Percentiles rank a stretch among this genome's conserved stretches.
These are phyloP conservation scores for Premnoplex brunnescens DNA, from an alignment of 2,797 vertebrate species.

Conservation along the genomic window DNA sequence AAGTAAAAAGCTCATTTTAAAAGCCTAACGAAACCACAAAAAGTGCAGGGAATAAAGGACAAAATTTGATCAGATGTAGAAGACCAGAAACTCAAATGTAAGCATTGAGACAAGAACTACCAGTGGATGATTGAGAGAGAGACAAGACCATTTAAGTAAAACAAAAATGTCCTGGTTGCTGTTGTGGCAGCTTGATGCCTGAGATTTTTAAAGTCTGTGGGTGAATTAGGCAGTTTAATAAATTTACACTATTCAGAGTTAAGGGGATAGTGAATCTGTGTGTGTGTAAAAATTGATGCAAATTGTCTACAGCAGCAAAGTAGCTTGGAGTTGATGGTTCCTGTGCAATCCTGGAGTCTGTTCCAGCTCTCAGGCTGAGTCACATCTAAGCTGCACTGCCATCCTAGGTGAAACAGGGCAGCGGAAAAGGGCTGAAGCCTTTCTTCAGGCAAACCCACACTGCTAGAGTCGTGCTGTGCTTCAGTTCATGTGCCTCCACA, in stretches of 20 bases:
- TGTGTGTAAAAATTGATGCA: neutral
- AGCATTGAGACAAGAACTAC: neutral
- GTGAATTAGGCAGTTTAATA: neutral
- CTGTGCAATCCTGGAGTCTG: neutral
- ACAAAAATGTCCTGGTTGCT: neutral
- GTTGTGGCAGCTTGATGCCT: neutral
- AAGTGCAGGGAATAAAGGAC: neutral
- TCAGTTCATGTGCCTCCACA: neutral
- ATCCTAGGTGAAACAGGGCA: neutral
- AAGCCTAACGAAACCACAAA: neutral
- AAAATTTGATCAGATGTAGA: neutral
- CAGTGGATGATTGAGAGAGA: neutral
- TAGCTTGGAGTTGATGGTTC: neutral
- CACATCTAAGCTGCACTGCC: accelerated
- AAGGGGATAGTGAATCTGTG: neutral
- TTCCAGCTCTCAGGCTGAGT: neutral
- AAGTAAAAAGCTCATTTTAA: neutral
- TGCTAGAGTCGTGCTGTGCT: accelerated
- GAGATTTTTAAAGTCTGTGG: neutral
- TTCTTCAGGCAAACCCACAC: neutral
- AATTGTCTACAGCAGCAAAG: neutral
- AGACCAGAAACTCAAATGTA: neutral
- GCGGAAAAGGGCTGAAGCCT: neutral
- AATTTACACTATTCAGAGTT: neutral
- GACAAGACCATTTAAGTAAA: neutral